Evolutionary conservation across 2,797 vertebrate genomes (phyloP).

Genomic region (Steatocranus sp.): DNA sequence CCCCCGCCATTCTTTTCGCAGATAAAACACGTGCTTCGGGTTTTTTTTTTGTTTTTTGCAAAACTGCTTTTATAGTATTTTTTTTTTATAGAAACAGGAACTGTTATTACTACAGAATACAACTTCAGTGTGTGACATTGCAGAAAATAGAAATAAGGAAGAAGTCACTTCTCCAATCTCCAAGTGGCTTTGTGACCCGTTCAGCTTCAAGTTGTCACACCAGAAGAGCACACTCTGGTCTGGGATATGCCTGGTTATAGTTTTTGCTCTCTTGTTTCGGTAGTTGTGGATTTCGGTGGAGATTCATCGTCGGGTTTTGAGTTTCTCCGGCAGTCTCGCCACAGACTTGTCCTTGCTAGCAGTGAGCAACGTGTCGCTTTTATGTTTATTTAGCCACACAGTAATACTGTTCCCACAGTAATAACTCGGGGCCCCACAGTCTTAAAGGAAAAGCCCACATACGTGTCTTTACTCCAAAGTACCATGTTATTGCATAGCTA

Average conservation of each 20-base stretch:
- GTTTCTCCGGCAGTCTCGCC: neutral
- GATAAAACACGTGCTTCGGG: neutral
- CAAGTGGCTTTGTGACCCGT: neutral
- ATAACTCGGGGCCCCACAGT: neutral
- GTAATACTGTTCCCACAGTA: neutral
- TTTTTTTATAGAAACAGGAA: neutral
- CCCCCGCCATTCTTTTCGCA: neutral
- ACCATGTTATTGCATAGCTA: conserved; percentile 13
- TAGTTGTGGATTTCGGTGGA: neutral
- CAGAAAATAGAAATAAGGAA: neutral
- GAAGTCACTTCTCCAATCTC: neutral
- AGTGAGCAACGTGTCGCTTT: neutral
- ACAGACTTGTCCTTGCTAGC: neutral
- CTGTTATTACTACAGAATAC: neutral
- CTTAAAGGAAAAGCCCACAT: neutral
- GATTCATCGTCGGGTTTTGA: neutral
- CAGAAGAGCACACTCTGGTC: neutral
- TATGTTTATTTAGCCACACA: neutral
- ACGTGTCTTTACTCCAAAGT: neutral
- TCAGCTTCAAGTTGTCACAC: neutral
- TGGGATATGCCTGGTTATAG: neutral
- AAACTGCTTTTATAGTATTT: neutral
- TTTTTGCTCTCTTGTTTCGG: neutral
- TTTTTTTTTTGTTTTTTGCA: rapidly evolving
- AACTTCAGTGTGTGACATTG: neutral